Percentiles rank a stretch among this genome's conserved stretches.
These are phyloP conservation scores for Nysson spinosus DNA, from an alignment of 2,888 invertebrate species.

Conservation along the genomic window DNA sequence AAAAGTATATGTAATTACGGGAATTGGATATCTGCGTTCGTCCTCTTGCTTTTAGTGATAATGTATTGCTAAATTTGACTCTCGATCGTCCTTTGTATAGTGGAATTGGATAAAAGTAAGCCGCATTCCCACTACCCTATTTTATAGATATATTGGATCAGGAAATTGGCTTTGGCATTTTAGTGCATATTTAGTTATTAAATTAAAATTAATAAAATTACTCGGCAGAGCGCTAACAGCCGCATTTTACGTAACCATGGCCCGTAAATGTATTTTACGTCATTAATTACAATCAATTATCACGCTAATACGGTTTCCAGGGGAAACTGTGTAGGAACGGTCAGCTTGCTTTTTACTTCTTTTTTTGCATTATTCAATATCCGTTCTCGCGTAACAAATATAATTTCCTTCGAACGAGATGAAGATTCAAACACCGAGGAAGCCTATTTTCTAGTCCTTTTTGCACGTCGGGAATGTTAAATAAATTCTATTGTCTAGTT, in stretches of 20 bases:
- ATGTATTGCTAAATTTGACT: constrained; percentile 38
- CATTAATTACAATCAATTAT: constrained; percentile 33
- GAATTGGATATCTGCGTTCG: constrained; percentile 7
- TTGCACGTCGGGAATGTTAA: background rate
- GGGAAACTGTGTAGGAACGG: too few species aligned
- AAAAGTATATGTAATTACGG: background rate
- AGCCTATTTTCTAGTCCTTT: too few species aligned
- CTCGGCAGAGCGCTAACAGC: constrained; percentile 32
- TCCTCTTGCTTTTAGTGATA: constrained; percentile 23
- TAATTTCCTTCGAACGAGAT: too few species aligned
- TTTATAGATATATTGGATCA: constrained; percentile 45
- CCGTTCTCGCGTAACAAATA: background rate
- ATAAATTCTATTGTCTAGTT: constrained; percentile 7
- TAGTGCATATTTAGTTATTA: constrained; percentile 35
- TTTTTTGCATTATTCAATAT: background rate
- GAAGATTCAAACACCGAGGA: too few species aligned
- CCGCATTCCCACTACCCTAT: constrained; percentile 33
- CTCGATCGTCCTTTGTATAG: constrained; percentile 21
- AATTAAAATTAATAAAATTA: constrained; percentile 51
- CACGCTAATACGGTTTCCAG: too few species aligned
- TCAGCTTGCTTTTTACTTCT: too few species aligned
- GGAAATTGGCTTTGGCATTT: constrained; percentile 40
- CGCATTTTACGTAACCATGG: constrained; percentile 30
- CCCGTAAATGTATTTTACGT: constrained; percentile 37
- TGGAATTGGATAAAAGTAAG: constrained; percentile 49